These are phyloP conservation scores for Actinernus sp. DNA, from an alignment of 92 coral and sea anemone species.

Conservation along the genomic window DNA sequence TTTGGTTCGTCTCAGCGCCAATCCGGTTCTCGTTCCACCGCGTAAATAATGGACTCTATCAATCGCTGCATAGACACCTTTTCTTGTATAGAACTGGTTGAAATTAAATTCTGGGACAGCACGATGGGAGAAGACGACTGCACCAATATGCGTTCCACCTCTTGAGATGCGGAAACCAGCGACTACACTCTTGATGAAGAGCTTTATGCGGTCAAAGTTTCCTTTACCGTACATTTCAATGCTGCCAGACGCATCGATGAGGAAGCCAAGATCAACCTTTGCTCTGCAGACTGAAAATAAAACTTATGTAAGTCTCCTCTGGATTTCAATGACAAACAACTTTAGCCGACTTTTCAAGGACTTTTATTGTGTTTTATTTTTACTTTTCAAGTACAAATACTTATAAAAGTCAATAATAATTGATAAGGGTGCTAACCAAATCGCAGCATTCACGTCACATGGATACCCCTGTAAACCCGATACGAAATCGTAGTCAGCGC, in stretches of 20 bases:
- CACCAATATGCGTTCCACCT: constrained; percentile 82
- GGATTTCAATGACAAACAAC: too few relatives aligned
- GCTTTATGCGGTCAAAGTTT: constrained; percentile 79
- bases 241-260: constrained; percentile 97
- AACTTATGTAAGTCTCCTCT: background rate
- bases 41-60: constrained; percentile 74
- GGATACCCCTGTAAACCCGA: too few relatives aligned
- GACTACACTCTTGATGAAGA: constrained; percentile 78
- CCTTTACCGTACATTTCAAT: constrained; percentile 90
- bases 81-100: constrained; percentile 68
- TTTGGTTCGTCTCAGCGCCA: constrained; percentile 79
- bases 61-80: constrained; percentile 67
- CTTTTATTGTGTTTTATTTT: too few relatives aligned
- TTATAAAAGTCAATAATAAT: too few relatives aligned
- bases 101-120: constrained; percentile 73
- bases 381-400: too few relatives aligned
- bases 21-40: constrained; percentile 90
- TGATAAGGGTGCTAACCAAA: too few relatives aligned
- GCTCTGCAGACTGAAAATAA: constrained; percentile 75
- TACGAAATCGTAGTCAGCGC: too few relatives aligned
- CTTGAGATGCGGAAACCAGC: constrained; percentile 79
- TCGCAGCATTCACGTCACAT: too few relatives aligned
- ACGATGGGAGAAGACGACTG: constrained; percentile 75
- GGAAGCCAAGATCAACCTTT: constrained; percentile 86
- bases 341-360: too few relatives aligned